Evolutionary conservation across 2,113 vertebrate species (phyloP).

Genomic region (Sinocyclocheilus anshuiensis): DNA sequence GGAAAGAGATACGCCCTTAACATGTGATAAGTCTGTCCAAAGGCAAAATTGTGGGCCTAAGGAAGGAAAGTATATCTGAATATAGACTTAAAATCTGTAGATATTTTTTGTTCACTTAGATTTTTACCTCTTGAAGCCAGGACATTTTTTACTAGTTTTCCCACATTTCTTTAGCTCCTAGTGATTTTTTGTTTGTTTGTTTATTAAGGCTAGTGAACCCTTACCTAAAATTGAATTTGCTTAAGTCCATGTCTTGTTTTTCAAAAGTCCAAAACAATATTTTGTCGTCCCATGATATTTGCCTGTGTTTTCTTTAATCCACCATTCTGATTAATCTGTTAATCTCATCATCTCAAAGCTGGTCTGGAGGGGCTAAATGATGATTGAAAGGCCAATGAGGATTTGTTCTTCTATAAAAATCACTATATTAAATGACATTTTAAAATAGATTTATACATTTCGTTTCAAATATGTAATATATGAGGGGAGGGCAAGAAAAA

Average conservation of each 20-base stretch:
- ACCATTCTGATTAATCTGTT: slow-evolving; percentile 10
- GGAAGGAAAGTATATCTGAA: neutral
- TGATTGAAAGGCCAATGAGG: slow-evolving; percentile 13
- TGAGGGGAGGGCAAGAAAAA: neutral
- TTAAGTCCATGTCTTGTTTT: neutral
- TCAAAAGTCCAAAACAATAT: neutral
- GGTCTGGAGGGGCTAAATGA: neutral
- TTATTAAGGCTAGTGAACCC: neutral
- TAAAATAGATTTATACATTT: slow-evolving; percentile 14
- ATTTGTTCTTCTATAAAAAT: slow-evolving; percentile 15
- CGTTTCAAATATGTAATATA: slow-evolving; percentile 27
- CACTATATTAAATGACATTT: slow-evolving; percentile 24
- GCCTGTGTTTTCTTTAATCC: neutral
- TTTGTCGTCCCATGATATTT: neutral
- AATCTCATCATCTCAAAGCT: slow-evolving; percentile 22
- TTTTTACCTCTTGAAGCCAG: neutral
- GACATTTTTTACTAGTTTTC: neutral
- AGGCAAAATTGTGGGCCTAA: neutral
- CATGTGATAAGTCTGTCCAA: slow-evolving; percentile 20
- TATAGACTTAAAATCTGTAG: too few relatives aligned
- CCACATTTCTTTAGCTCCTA: neutral
- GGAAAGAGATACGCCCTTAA: neutral
- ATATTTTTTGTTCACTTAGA: too few relatives aligned
- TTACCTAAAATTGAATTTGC: neutral
- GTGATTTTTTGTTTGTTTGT: neutral